Percentiles rank a stretch among this genome's conserved stretches.
phyloP scores from a whole-genome alignment of 2,113 vertebrate genomes.

The Conger conger region DNA sequence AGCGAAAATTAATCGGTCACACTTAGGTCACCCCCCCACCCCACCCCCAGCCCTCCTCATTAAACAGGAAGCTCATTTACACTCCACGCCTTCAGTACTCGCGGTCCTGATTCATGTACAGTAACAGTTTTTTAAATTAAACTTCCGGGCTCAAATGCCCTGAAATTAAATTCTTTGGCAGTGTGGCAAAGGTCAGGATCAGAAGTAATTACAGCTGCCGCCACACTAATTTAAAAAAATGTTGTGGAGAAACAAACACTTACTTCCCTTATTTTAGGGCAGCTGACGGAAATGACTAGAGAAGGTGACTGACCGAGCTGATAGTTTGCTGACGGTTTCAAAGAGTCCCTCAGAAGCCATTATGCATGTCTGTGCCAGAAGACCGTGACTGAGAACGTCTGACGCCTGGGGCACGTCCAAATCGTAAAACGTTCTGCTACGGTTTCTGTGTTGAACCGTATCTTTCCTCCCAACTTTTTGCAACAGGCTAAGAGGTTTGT shows the following conservation, averaged over 20 bases:
- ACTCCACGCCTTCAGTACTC: background rate
- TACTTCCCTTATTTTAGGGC: background rate
- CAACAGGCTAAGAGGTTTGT: no score
- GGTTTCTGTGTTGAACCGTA: no score
- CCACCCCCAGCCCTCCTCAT: background rate
- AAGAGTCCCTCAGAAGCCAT: background rate
- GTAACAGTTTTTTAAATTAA: background rate
- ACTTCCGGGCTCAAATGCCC: background rate
- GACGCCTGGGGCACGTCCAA: no score
- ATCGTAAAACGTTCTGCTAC: no score
- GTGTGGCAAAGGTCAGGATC: background rate
- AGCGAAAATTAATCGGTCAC: background rate
- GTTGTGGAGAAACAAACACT: background rate
- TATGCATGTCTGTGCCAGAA: background rate
- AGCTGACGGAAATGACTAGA: background rate
- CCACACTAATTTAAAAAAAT: background rate
- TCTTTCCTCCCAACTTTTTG: no score
- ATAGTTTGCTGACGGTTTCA: no score
- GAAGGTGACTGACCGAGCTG: background rate
- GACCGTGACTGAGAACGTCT: background rate
- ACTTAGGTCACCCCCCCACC: background rate
- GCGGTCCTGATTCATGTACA: background rate
- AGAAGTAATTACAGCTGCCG: background rate
- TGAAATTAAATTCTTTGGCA: background rate
- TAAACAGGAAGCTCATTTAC: conserved; percentile 19